Base-by-base conservation (phyloP, 2,797 vertebrate genomes). In the Catostomus latipinnis region DNA sequence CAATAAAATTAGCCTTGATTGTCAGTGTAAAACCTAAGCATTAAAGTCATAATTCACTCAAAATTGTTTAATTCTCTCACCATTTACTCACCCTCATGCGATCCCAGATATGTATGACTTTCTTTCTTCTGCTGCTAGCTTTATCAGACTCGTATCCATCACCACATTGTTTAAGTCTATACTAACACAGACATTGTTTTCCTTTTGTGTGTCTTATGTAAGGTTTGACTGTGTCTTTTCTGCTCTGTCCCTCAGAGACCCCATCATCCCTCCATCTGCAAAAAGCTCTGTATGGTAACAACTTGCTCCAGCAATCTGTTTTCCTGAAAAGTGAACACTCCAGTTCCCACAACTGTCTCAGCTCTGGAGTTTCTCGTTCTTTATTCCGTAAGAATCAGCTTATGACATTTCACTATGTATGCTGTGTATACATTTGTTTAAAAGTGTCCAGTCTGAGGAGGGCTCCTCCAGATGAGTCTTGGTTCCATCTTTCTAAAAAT, bases 261-360 rank as follows among this genome's bases (percentile, higher is more conserved):
- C 90, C 93, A 82, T 89, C 88, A 82, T 90, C 90, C 82, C 76
- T 94, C 81, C 89, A 90, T 81, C 87, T 94, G 76, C 94, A 93
- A 88, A 91, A 87, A 11, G 81, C 91, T 73, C 85, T 88, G 12
- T 92, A 82, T 84, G 94, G 91, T 82, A 92, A 93, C 69, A 90
- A 90, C 84, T 95, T 95, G 89, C 82, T 93, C 86, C 94, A 91
- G 87, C 92, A 85, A 87, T 90, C 94, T 87, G 84, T 90, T 57
- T 43, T 82, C 2, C 16, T 85, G n/a, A 81, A 82, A 8, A 68
- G 89, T 7, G 86, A 85, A 83, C 87, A 78, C 9, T 86, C 18
- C 12, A 82, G 69, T 77, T 82, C 83, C 46, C 73, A 49, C 14
- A 68, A 79, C 79, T 81, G 71, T 85, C 77, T 60, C 49, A 78